These are phyloP conservation scores for Remorina albescens DNA, from an alignment of 2,797 vertebrate species.

Conservation along the genomic window DNA sequence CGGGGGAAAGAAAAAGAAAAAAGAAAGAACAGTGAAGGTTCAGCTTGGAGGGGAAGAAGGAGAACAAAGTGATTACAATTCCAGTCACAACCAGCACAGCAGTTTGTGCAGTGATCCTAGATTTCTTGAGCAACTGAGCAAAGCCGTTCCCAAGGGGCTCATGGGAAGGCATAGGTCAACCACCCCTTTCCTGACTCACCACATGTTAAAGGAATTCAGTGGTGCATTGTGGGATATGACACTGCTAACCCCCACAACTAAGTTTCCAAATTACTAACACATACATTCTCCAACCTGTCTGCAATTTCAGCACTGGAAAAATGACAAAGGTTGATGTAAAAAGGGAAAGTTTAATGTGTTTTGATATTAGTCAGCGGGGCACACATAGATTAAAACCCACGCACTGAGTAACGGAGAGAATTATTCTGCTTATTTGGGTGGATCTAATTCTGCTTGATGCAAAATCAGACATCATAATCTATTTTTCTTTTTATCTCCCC, in stretches of 20 bases:
- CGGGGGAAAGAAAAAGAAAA: slow-evolving; percentile 9
- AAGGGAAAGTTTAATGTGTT: slow-evolving; percentile 28
- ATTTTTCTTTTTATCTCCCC: background rate
- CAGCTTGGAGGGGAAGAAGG: slow-evolving; percentile 46
- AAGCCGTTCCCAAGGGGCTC: slow-evolving; percentile 84
- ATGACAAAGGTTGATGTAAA: slow-evolving; percentile 46
- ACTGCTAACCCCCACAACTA: slow-evolving; percentile 80
- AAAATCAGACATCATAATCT: background rate
- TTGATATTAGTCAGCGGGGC: slow-evolving; percentile 10
- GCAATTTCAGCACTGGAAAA: slow-evolving; percentile 55
- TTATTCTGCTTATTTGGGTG: background rate
- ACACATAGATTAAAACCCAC: slow-evolving; percentile 1
- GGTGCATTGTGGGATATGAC: slow-evolving; percentile 87
- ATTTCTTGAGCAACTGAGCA: slow-evolving; percentile 80
- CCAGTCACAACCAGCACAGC: slow-evolving; percentile 82
- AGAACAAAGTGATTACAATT: slow-evolving; percentile 85
- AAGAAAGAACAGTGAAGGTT: slow-evolving; percentile 32
- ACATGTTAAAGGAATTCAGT: slow-evolving; percentile 90
- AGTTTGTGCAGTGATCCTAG: slow-evolving; percentile 80
- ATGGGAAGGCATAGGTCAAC: slow-evolving; percentile 87
- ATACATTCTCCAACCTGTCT: slow-evolving; percentile 75
- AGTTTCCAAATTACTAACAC: slow-evolving; percentile 86
- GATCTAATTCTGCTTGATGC: background rate
- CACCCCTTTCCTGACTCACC: slow-evolving; percentile 89
- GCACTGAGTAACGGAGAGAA: slow-evolving; percentile 11